Conservation (phyloP, 1,140 invertebrate species). For the Hycleus phaleratus region DNA sequence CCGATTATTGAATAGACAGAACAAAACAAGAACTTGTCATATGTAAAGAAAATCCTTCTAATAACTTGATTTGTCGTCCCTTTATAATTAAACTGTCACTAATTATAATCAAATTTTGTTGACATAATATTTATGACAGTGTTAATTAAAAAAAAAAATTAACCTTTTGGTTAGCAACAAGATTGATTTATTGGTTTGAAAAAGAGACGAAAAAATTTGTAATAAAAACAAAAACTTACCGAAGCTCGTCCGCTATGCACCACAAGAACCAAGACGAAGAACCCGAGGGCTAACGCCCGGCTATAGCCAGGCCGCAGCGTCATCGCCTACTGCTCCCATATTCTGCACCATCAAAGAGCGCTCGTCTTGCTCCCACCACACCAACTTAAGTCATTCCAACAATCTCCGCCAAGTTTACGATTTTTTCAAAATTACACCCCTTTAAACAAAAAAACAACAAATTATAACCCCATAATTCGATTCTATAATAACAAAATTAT, state of each 20-base stretch:
- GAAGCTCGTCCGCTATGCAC: slow-evolving; percentile 25
- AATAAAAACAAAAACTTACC: slow-evolving; percentile 35
- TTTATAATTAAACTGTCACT: too few relatives aligned
- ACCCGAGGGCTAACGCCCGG: slow-evolving; percentile 35
- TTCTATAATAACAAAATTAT: neutral
- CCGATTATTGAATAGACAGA: too few relatives aligned
- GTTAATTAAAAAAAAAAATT: too few relatives aligned
- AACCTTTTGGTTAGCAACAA: too few relatives aligned
- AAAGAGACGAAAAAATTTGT: neutral
- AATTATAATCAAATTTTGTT: too few relatives aligned
- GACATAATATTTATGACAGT: too few relatives aligned
- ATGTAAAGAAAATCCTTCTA: too few relatives aligned
- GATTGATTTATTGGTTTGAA: too few relatives aligned
- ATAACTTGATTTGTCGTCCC: too few relatives aligned
- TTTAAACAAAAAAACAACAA: neutral
- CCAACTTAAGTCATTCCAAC: slow-evolving; percentile 21
- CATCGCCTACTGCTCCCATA: slow-evolving; percentile 40
- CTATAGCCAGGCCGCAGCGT: slow-evolving; percentile 38
- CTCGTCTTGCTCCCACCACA: slow-evolving; percentile 27
- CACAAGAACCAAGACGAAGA: slow-evolving; percentile 33
- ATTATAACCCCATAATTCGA: neutral
- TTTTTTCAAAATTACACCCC: slow-evolving; percentile 13
- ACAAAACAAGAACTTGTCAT: too few relatives aligned
- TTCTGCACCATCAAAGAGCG: slow-evolving; percentile 29
- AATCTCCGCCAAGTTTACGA: slow-evolving; percentile 1